phyloP scores from a whole-genome alignment of 2,888 invertebrate species.

The Pyrgus malvae region DNA sequence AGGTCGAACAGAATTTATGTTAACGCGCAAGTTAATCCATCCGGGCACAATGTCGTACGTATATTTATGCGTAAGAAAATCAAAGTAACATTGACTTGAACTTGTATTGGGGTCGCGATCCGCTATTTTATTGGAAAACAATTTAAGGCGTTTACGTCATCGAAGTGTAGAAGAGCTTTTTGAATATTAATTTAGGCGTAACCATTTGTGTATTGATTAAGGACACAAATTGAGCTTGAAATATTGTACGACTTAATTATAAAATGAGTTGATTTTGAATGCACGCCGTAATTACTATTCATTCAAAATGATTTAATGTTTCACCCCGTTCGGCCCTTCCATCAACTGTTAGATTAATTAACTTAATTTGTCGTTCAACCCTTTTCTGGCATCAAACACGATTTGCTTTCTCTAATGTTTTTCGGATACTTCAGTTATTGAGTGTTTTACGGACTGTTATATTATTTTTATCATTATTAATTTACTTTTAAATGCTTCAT shows the following conservation, averaged over 20 bases:
- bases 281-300: not conserved
- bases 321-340: too few species aligned
- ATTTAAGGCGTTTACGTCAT: constrained; percentile 17
- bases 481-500: too few species aligned
- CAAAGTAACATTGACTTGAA: constrained; percentile 6
- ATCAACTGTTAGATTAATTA: too few species aligned
- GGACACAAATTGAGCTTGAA: not conserved
- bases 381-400: too few species aligned
- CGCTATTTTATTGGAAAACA: constrained; percentile 13
- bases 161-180: not conserved
- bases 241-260: not conserved
- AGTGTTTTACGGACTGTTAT: not conserved
- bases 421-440: too few species aligned
- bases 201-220: not conserved
- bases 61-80: not conserved
- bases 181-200: constrained; percentile 2
- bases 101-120: constrained; percentile 5
- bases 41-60: too few species aligned
- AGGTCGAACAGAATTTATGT: too few species aligned
- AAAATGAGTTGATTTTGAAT: not conserved
- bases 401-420: too few species aligned
- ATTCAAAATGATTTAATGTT: too few species aligned
- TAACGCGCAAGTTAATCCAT: not conserved
- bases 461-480: not conserved
- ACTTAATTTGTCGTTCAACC: too few species aligned